Evolutionary conservation across 2,113 vertebrate species (phyloP).

Genomic region (Lycaon pictus): DNA sequence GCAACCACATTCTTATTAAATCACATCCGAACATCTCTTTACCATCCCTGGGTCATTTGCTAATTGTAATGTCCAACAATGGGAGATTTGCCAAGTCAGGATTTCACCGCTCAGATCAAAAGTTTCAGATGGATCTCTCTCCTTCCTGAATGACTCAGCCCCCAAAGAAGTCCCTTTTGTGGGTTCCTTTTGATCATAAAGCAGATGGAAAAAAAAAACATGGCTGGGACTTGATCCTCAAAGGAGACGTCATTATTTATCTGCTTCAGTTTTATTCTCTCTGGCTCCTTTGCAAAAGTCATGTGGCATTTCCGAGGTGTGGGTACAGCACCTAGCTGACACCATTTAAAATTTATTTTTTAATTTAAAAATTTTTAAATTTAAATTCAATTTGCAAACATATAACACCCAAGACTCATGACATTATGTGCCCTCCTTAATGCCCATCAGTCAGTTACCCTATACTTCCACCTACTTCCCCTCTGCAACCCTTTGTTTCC

Average conservation of each 20-base stretch:
- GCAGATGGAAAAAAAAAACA: not conserved
- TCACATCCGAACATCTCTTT: slow-evolving; percentile 68
- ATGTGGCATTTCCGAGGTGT: not conserved
- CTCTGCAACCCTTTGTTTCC: too few relatives aligned
- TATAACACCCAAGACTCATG: too few relatives aligned
- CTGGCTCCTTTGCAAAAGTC: not conserved
- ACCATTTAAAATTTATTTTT: too few relatives aligned
- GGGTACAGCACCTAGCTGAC: not conserved
- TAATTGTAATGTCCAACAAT: slow-evolving; percentile 67
- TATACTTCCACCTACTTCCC: too few relatives aligned
- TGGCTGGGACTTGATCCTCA: not conserved
- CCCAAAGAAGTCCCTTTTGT: not conserved
- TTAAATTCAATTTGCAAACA: too few relatives aligned
- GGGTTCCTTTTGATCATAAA: slow-evolving; percentile 15
- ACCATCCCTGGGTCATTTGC: slow-evolving; percentile 66
- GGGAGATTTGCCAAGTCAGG: slow-evolving; percentile 47
- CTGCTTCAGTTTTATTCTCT: not conserved
- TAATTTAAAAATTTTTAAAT: too few relatives aligned
- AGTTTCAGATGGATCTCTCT: slow-evolving; percentile 17
- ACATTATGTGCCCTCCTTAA: too few relatives aligned
- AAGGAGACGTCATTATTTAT: not conserved
- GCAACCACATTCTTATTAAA: slow-evolving; percentile 66
- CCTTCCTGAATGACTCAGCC: slow-evolving; percentile 18
- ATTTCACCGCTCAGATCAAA: slow-evolving; percentile 1
- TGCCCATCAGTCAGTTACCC: too few relatives aligned